A percentile compares a stretch with the other conserved stretches of the same genome.
Evolutionary conservation across 2,797 vertebrate genomes (phyloP).

Genomic region (Paguma larvata): DNA sequence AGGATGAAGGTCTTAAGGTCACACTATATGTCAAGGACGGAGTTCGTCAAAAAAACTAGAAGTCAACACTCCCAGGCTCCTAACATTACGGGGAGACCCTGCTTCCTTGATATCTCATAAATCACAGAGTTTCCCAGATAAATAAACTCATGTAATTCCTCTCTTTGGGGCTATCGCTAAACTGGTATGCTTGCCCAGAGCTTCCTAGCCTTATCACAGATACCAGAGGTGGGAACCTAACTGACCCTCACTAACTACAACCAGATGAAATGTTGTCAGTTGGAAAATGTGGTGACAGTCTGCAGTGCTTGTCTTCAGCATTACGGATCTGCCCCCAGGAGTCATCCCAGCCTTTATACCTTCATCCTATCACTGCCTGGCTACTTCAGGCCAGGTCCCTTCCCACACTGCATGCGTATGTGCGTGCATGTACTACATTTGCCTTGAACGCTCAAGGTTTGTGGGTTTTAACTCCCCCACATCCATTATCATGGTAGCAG

Average conservation of each 20-base stretch:
- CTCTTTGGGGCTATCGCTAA: not conserved
- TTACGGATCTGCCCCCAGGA: not conserved
- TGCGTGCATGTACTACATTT: accelerated
- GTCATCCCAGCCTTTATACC: not conserved
- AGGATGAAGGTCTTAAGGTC: not conserved
- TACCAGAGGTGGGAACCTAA: not conserved
- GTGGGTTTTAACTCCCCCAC: not conserved
- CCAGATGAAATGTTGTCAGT: not conserved
- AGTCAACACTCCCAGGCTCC: constrained; percentile 42
- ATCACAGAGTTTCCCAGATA: constrained; percentile 28
- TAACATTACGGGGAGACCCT: not conserved
- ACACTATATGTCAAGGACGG: not conserved
- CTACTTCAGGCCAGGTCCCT: not conserved
- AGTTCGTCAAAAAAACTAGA: not conserved
- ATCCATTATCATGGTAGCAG: not conserved
- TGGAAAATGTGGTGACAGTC: not conserved
- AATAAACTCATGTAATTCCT: constrained; percentile 19
- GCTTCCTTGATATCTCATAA: constrained; percentile 3
- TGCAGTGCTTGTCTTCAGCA: not conserved
- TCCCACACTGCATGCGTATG: not conserved
- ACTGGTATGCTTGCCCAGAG: not conserved
- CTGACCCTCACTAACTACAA: not conserved
- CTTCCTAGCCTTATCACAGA: constrained; percentile 20
- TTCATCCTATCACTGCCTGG: not conserved
- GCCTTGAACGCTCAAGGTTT: not conserved